These are phyloP conservation scores for Philereme vetulata DNA, from an alignment of 2,888 invertebrate genomes.

Conservation along the genomic window DNA sequence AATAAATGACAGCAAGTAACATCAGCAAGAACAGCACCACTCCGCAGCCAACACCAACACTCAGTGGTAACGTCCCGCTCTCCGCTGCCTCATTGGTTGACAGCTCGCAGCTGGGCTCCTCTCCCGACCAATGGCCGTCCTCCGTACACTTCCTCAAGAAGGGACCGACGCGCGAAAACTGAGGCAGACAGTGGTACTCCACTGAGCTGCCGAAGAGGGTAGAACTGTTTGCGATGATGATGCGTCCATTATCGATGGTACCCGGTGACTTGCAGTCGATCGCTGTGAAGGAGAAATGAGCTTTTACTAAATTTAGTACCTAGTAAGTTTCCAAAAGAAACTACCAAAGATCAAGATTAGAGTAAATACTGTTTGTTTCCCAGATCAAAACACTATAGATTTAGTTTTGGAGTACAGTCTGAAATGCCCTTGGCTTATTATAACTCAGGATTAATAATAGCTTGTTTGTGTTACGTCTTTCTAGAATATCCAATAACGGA, in stretches of 20 bases:
- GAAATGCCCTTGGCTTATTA: no score
- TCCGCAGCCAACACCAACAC: constrained; percentile 93
- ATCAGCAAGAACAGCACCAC: constrained; percentile 91
- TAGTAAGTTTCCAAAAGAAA: no score
- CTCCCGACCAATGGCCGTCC: constrained; percentile 94
- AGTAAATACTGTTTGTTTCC: no score
- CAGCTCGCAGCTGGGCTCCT: constrained; percentile 92
- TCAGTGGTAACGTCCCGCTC: constrained; percentile 88
- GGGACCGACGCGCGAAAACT: constrained; percentile 91
- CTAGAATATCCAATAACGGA: no score
- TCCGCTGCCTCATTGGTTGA: constrained; percentile 88
- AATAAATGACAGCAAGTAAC: constrained; percentile 90
- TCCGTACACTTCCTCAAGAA: constrained; percentile 93
- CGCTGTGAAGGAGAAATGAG: constrained; percentile 77
- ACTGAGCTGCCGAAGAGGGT: constrained; percentile 92
- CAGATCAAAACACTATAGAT: no score
- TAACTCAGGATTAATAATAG: no score
- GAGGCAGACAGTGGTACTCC: constrained; percentile 95
- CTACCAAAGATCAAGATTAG: no score
- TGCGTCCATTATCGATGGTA: constrained; percentile 92
- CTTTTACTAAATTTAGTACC: no score
- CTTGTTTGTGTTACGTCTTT: no score
- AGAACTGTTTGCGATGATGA: constrained; percentile 93
- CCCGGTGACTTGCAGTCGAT: constrained; percentile 93
- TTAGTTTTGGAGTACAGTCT: no score